Percentiles rank a stretch among this genome's conserved stretches.
These are phyloP conservation scores for Patella depressa DNA, from an alignment of 2,888 invertebrate genomes.

Conservation along the genomic window DNA sequence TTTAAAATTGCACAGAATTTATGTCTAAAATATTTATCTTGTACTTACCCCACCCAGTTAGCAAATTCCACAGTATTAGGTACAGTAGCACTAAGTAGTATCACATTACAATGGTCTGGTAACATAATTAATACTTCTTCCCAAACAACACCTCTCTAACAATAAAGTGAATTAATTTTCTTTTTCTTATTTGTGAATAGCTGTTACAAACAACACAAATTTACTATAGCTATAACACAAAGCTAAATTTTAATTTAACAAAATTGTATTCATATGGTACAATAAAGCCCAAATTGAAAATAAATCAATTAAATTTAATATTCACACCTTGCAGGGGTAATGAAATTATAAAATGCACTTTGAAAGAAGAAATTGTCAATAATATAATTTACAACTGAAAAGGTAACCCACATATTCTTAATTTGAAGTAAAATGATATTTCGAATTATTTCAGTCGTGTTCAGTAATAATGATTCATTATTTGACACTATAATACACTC, in stretches of 20 bases:
- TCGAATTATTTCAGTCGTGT: neutral
- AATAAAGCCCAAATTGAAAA: no score
- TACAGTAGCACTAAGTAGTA: slow-evolving; percentile 97
- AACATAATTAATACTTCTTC: slow-evolving; percentile 97
- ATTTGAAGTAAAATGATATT: neutral
- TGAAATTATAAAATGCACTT: no score
- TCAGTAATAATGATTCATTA: neutral
- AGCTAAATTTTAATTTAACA: no score
- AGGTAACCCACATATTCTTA: neutral
- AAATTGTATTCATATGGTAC: no score
- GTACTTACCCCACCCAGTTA: slow-evolving; percentile 75
- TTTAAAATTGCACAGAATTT: neutral
- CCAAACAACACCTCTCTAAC: slow-evolving; percentile 96
- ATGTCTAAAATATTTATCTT: neutral
- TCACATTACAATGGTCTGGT: slow-evolving; percentile 94
- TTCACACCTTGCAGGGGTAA: no score
- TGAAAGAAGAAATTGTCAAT: no score
- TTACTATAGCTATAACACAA: no score
- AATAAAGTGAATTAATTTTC: slow-evolving; percentile 27
- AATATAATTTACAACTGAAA: neutral
- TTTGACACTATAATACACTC: slow-evolving; percentile 17
- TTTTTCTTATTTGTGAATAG: neutral
- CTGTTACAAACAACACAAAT: no score
- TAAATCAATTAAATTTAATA: no score
- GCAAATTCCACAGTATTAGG: slow-evolving; percentile 98